phyloP scores from a whole-genome alignment of 2,113 vertebrate species.

The Solea solea region DNA sequence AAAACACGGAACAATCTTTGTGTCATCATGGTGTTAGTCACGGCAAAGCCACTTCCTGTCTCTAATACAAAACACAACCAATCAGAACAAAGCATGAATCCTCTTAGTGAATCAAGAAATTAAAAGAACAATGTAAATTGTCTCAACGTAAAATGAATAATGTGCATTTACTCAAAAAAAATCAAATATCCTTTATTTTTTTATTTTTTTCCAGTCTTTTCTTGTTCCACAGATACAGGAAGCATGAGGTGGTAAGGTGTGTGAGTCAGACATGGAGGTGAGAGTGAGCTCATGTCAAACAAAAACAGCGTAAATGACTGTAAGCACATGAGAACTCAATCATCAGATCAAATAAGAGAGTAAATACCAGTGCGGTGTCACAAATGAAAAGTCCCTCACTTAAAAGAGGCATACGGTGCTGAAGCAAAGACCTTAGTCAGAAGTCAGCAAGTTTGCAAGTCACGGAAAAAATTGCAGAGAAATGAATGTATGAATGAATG shows the following conservation, averaged over 20 bases:
- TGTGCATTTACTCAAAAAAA: conserved; percentile 15
- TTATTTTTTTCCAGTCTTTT: conserved; percentile 8
- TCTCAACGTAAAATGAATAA: conserved; percentile 51
- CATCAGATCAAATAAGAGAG: neutral
- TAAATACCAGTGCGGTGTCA: neutral
- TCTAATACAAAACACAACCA: conserved; percentile 36
- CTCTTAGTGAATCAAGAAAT: neutral
- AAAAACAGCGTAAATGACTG: neutral
- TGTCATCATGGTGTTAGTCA: conserved; percentile 57
- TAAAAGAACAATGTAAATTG: conserved; percentile 13
- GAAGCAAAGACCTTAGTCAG: neutral
- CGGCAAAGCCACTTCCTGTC: conserved; percentile 57
- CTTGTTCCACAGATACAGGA: conserved; percentile 40
- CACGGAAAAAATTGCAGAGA: neutral
- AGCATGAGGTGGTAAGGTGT: conserved; percentile 36
- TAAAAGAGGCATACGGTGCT: neutral
- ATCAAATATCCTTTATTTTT: neutral
- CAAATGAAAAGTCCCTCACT: neutral
- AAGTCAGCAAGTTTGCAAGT: too few species aligned
- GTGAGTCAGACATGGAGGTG: conserved; percentile 1
- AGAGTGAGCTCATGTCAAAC: neutral
- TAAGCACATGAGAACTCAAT: neutral
- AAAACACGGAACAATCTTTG: conserved; percentile 66
- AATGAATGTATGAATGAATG: neutral
- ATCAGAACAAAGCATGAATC: conserved; percentile 48